Conservation (phyloP, 2,113 vertebrate genomes). For the Chloropsis hardwickii region DNA sequence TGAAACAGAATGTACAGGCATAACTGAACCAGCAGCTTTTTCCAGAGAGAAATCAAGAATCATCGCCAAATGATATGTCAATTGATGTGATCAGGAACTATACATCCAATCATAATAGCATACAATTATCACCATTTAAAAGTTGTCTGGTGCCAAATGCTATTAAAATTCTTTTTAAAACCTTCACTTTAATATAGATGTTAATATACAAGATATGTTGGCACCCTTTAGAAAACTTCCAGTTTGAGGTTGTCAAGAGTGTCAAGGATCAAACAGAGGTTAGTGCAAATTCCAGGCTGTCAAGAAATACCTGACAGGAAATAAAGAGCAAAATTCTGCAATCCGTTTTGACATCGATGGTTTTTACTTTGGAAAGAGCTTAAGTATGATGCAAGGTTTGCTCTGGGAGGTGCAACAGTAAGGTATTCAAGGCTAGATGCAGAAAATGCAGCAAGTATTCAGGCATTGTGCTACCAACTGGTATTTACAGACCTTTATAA, state of each 20-base stretch:
- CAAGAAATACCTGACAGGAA: background rate
- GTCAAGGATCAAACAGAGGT: constrained; percentile 4
- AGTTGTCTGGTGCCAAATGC: background rate
- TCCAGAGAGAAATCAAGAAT: background rate
- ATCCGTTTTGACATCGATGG: background rate
- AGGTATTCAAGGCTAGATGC: background rate
- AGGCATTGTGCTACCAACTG: background rate
- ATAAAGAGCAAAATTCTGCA: constrained; percentile 13
- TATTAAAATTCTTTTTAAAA: background rate
- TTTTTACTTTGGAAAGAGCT: background rate
- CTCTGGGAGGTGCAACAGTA: background rate
- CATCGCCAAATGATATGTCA: background rate
- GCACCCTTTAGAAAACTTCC: background rate
- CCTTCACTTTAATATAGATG: background rate
- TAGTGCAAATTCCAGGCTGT: background rate
- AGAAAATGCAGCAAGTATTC: background rate
- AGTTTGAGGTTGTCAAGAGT: background rate
- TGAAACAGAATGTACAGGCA: background rate
- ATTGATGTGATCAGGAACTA: background rate
- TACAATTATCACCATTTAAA: background rate
- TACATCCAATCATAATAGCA: background rate
- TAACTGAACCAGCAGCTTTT: background rate
- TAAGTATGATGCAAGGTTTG: background rate
- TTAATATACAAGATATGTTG: background rate
- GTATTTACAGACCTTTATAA: background rate